phyloP scores from a whole-genome alignment of 53 echinoderm and acorn worm species.

The Holothuria leucospilota region DNA sequence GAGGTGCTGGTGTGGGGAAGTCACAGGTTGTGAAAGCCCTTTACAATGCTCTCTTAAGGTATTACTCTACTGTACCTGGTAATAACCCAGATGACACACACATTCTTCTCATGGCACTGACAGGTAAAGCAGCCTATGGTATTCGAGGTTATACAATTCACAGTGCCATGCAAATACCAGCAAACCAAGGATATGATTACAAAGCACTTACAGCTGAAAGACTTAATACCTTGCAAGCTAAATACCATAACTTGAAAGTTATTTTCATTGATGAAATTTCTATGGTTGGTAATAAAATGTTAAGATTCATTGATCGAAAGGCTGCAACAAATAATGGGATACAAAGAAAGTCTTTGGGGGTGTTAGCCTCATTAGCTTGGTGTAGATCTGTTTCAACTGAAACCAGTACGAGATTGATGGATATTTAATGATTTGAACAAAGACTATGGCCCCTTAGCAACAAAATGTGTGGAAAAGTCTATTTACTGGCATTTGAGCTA shows the following conservation, averaged over 20 bases:
- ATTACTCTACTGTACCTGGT: constrained; percentile 27
- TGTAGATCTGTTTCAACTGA: constrained; percentile 48
- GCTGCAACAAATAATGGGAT: constrained; percentile 59
- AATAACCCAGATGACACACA: no score
- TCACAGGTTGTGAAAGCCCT: constrained; percentile 39
- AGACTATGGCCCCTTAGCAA: constrained; percentile 37
- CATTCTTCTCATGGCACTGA: no score
- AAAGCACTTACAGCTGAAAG: background rate
- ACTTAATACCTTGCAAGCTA: constrained; percentile 26
- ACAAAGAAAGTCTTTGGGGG: constrained; percentile 58
- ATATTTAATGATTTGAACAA: constrained; percentile 31
- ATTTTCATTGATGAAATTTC: constrained; percentile 41
- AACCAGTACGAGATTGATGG: constrained; percentile 59
- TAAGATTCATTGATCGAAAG: constrained; percentile 54
- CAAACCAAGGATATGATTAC: constrained; percentile 50
- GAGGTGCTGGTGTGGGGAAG: constrained; percentile 70
- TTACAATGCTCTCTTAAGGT: no score
- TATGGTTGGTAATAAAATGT: constrained; percentile 40
- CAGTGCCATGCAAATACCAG: constrained; percentile 49
- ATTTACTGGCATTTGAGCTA: constrained; percentile 18
- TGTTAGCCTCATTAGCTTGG: constrained; percentile 47
- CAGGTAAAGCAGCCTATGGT: no score
- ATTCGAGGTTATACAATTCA: constrained; percentile 60
- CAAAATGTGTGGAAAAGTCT: constrained; percentile 55
- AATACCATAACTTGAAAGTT: no score